Conservation (phyloP, 2,797 vertebrate genomes). For the Caiman crocodilus region DNA sequence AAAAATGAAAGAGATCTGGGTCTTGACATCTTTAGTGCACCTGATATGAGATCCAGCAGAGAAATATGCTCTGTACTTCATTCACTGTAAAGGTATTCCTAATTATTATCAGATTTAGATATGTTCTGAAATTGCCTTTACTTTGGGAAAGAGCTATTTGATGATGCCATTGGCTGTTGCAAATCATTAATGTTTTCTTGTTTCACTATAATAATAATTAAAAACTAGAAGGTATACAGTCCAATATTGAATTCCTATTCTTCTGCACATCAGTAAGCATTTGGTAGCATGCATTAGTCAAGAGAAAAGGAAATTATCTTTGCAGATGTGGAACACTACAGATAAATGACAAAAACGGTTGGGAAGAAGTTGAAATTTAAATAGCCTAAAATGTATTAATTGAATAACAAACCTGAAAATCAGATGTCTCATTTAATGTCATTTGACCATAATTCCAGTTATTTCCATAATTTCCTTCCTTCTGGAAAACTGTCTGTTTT, state of each 20-base stretch:
- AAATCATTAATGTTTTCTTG: neutral
- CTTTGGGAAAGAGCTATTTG: neutral
- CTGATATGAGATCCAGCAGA: neutral
- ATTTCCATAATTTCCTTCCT: slow-evolving; percentile 91
- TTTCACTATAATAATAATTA: neutral
- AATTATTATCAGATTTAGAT: neutral
- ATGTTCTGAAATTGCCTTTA: neutral
- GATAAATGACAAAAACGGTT: neutral
- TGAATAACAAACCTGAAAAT: slow-evolving; percentile 80
- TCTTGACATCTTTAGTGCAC: neutral
- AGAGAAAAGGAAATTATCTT: neutral
- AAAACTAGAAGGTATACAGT: neutral
- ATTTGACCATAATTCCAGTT: slow-evolving; percentile 92
- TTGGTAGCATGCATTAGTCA: neutral
- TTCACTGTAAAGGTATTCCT: accelerated
- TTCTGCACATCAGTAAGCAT: neutral
- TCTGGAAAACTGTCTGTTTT: slow-evolving; percentile 82
- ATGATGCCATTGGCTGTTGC: neutral
- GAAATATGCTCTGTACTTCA: neutral
- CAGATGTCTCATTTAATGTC: slow-evolving; percentile 83
- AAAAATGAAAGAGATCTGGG: neutral
- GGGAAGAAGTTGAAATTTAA: neutral
- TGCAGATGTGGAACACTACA: neutral
- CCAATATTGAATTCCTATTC: neutral
- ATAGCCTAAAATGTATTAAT: neutral